These are phyloP conservation scores for Pseudorhombus dupliciocellatus DNA, from an alignment of 2,113 vertebrate species.

Conservation along the genomic window DNA sequence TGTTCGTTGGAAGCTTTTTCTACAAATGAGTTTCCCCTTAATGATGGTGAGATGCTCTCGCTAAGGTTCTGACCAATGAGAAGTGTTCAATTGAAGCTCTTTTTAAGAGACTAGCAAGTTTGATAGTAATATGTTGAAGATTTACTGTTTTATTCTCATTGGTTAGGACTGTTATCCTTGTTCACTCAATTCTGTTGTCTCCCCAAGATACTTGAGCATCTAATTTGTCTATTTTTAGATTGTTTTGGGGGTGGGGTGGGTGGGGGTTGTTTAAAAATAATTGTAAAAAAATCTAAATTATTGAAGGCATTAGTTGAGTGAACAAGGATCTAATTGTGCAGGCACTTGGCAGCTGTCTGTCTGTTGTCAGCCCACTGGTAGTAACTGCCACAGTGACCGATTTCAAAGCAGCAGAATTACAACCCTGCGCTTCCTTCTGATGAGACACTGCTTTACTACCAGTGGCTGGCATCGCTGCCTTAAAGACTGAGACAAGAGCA, in stretches of 20 bases:
- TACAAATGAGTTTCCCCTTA: conserved; percentile 43
- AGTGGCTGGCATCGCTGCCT: conserved; percentile 44
- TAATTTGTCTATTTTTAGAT: conserved; percentile 37
- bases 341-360: conserved; percentile 80
- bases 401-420: background rate
- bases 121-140: conserved; percentile 3
- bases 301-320: conserved; percentile 47
- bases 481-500: conserved; percentile 79
- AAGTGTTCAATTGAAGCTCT: conserved; percentile 42
- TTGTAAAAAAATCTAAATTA: conserved; percentile 26
- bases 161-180: conserved; percentile 59
- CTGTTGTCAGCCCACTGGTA: conserved; percentile 35
- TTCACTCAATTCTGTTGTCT: conserved; percentile 53
- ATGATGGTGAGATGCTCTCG: conserved; percentile 72
- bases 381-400: conserved; percentile 23
- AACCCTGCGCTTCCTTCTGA: background rate
- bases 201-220: conserved; percentile 31
- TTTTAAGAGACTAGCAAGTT: conserved; percentile 9
- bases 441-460: conserved; percentile 40
- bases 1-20: conserved; percentile 15
- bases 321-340: conserved; percentile 60
- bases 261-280: conserved; percentile 11
- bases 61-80: conserved; percentile 57
- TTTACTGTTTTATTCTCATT: conserved; percentile 39
- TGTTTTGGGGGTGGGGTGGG: background rate